A percentile compares a stretch with the other conserved stretches of the same genome.
Evolutionary conservation across 2,797 vertebrate species (phyloP).

Genomic region (Pseudomugil tenellus): DNA sequence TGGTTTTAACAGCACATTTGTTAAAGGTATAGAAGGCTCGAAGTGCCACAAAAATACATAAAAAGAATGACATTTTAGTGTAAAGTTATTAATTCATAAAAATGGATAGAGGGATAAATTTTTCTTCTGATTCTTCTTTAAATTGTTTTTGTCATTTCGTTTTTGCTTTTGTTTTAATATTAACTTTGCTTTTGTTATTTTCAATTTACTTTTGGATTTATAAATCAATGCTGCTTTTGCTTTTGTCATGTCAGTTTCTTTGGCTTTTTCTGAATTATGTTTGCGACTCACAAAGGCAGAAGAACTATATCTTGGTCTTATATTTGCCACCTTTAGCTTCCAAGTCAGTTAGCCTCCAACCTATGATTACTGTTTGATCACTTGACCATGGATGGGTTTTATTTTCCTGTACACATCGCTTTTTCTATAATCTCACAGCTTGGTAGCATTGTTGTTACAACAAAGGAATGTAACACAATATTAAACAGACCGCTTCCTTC

Average conservation of each 20-base stretch:
- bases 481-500: no score
- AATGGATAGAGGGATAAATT: background rate
- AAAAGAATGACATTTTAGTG: no score
- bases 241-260: no score
- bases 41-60: no score
- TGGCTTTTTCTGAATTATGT: background rate
- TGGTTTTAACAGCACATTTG: background rate
- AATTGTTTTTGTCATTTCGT: background rate
- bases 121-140: background rate
- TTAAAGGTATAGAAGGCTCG: background rate
- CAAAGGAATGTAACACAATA: background rate
- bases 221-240: no score
- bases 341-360: background rate
- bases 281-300: background rate
- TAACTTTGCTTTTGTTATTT: background rate
- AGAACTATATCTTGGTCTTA: no score
- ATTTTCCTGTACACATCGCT: background rate
- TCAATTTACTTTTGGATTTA: no score
- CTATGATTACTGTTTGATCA: background rate
- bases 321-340: background rate
- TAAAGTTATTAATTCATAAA: background rate
- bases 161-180: no score
- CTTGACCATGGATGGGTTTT: background rate
- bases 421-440: background rate
- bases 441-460: no score